Evolutionary conservation across 1,140 invertebrate genomes (phyloP).

Genomic region (Condylostylus longicornis): DNA sequence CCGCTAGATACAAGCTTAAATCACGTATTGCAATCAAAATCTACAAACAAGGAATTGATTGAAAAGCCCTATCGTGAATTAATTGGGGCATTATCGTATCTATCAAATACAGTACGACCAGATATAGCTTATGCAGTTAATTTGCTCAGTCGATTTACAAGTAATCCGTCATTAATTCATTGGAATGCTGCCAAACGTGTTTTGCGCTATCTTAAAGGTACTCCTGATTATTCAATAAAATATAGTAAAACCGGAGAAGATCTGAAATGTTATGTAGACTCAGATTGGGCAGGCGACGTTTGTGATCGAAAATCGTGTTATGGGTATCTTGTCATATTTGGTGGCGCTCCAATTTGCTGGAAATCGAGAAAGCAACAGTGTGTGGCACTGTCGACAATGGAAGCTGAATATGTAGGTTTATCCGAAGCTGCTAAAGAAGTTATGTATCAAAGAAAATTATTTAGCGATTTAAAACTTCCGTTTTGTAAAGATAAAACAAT

Average conservation of each 20-base stretch:
- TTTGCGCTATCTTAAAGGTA: slow-evolving; percentile 23
- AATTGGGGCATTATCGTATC: slow-evolving; percentile 24
- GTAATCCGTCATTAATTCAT: slow-evolving; percentile 12
- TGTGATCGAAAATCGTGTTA: slow-evolving; percentile 12
- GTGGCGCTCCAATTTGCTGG: slow-evolving; percentile 10
- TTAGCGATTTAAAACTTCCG: slow-evolving; percentile 4
- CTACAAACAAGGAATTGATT: too few relatives aligned
- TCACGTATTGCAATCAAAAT: too few relatives aligned
- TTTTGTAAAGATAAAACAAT: background rate
- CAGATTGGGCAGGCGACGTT: slow-evolving; percentile 10
- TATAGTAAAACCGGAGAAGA: background rate
- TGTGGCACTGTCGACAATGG: slow-evolving; percentile 13
- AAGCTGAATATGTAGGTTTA: slow-evolving; percentile 13
- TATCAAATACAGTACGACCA: slow-evolving; percentile 22
- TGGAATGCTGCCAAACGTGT: slow-evolving; percentile 23
- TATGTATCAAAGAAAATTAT: slow-evolving; percentile 7
- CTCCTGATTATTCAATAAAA: slow-evolving; percentile 5
- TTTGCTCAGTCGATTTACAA: slow-evolving; percentile 18
- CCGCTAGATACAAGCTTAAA: too few relatives aligned
- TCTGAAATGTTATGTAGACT: slow-evolving; percentile 10
- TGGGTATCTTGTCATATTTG: slow-evolving; percentile 11
- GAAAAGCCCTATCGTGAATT: slow-evolving; percentile 20
- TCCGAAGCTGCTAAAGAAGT: slow-evolving; percentile 9
- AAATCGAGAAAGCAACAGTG: slow-evolving; percentile 10
- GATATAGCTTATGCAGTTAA: slow-evolving; percentile 27